Percentiles rank a stretch among this genome's conserved stretches.
Evolutionary conservation across 2,888 invertebrate genomes (phyloP).

Genomic region (Cyrtodaria siliqua): DNA sequence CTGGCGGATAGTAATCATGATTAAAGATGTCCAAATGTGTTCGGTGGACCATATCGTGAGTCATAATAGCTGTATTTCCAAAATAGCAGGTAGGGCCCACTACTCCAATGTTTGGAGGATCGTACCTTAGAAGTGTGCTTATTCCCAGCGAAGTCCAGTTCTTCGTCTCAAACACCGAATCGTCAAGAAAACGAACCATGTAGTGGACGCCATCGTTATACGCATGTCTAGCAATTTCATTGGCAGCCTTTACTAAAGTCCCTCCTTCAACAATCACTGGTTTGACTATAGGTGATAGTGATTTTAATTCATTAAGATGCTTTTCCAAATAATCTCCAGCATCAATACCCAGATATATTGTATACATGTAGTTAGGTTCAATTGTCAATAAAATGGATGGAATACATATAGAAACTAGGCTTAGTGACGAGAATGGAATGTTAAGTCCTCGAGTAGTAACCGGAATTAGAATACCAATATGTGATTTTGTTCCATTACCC

Average conservation of each 20-base stretch:
- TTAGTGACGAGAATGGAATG: background rate
- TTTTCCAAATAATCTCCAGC: background rate
- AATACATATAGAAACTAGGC: background rate
- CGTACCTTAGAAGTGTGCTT: background rate
- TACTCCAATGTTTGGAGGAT: conserved; percentile 11
- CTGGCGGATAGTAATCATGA: conserved; percentile 9
- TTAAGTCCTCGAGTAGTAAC: too few relatives aligned
- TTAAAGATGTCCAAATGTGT: conserved; percentile 9
- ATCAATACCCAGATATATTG: conserved; percentile 13
- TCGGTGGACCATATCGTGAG: conserved; percentile 10
- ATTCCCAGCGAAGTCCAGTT: conserved; percentile 18
- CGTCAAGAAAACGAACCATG: conserved; percentile 13
- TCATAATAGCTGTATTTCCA: conserved; percentile 11
- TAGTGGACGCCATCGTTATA: conserved; percentile 18
- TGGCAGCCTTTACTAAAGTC: conserved; percentile 5
- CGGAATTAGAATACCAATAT: too few relatives aligned
- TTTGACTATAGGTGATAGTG: background rate
- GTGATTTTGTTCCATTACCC: too few relatives aligned
- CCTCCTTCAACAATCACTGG: conserved; percentile 7
- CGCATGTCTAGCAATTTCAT: conserved; percentile 11
- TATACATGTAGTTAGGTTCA: background rate
- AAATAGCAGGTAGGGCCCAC: conserved; percentile 10
- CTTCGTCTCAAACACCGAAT: background rate
- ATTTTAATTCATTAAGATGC: background rate
- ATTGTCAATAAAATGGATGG: background rate